These are phyloP conservation scores for Cylloceria caligata DNA, from an alignment of 2,888 invertebrate genomes.

Conservation along the genomic window DNA sequence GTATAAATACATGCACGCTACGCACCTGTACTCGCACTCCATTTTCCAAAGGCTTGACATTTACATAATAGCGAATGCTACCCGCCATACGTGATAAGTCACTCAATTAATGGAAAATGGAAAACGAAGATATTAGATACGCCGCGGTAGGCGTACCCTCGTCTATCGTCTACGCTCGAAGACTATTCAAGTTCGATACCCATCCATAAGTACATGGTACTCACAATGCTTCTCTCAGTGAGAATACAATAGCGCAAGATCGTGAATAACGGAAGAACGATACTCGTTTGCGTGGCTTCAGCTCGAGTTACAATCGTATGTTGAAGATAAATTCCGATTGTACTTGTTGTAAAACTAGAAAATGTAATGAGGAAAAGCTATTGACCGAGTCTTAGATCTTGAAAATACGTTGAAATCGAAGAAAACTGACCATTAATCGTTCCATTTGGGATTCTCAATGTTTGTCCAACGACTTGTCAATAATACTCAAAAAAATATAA, in stretches of 20 bases:
- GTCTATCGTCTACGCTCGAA: not conserved
- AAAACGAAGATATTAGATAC: conserved; percentile 37
- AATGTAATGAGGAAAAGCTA: not conserved
- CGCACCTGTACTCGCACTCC: conserved; percentile 37
- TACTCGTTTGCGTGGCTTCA: conserved; percentile 12
- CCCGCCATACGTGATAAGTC: conserved; percentile 11
- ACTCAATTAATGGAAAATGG: conserved; percentile 44
- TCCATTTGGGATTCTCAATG: not conserved
- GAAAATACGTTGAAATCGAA: no score
- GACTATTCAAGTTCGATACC: conserved; percentile 15
- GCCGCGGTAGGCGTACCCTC: not conserved
- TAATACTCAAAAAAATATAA: not conserved
- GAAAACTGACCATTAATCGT: no score
- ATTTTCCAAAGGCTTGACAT: conserved; percentile 54
- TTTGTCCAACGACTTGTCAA: not conserved
- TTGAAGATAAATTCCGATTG: conserved; percentile 6
- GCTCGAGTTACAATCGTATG: not conserved
- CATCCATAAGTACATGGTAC: conserved; percentile 10
- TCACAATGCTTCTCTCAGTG: conserved; percentile 38
- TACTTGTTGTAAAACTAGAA: not conserved
- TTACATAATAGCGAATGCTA: conserved; percentile 50
- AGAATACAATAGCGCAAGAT: conserved; percentile 35
- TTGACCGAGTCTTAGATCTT: not conserved
- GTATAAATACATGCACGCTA: no score
- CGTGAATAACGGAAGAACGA: not conserved